Base-by-base conservation (phyloP, 2,888 invertebrate species). In the Elmis aenea region DNA sequence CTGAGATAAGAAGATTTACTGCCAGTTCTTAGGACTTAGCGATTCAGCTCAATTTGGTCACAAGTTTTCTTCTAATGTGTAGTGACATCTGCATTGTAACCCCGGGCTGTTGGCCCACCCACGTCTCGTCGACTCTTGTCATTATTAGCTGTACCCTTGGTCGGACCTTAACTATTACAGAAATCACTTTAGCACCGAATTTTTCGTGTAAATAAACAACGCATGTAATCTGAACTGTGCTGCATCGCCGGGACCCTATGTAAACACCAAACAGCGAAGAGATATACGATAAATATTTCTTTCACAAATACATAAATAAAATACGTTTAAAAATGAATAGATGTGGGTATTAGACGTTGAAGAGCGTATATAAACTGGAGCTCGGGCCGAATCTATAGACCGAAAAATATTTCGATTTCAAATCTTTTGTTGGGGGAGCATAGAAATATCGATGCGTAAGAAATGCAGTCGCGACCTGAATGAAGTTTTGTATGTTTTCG, bases 41-140 rank as follows among this genome's bases (percentile, higher is more conserved):
- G 37, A 41, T 41, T 41, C 37, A 37, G 27, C 33, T 44, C 40
- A 45, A 42, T 45, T 45, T 45, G 38, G 46, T 37, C 45, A 33
- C 42, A 38, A 39, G 37, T 43, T 44, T 46, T 37, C 45, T 38
- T 46, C 50, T 50, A 50, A 48, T 48, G 42, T 38, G 42, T 34
- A 42, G 41, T 50, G 50, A 48, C 50, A 50, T 48, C 48, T 48
- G 48, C 43, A 41, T 43, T 43, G 40, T 46, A 29, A 29, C 32
- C 35, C 29, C 12, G 25, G 37, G 25, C n/a, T n/a, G 26, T 22
- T 37, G 31, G 49, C 40, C 49, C 49, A 49, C 49, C 49, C 49
- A 49, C 46, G 27, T 27, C 27, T n/a, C n/a, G n/a, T n/a, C n/a
- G n/a, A n/a, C n/a, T n/a, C n/a, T n/a, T n/a, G n/a, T n/a, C n/a